phyloP scores from a whole-genome alignment of 2,113 vertebrate species.

The Catharus bicknelli region DNA sequence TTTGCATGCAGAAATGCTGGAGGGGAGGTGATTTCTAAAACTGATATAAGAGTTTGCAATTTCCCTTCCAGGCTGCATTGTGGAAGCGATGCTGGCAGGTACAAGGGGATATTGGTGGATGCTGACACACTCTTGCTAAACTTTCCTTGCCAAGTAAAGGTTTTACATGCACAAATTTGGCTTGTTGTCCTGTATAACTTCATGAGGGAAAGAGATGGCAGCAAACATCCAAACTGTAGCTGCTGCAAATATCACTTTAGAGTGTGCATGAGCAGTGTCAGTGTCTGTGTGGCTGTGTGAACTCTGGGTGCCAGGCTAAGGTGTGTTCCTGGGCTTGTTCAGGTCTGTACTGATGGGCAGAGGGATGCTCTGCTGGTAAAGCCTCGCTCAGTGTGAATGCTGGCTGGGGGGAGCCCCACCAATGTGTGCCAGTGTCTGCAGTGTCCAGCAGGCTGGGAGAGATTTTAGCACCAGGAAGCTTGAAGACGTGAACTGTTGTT shows the following conservation, averaged over 20 bases:
- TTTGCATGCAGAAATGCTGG: not conserved
- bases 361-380: not conserved
- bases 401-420: not conserved
- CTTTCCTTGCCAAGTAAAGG: not conserved
- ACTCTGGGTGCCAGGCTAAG: not conserved
- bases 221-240: not conserved
- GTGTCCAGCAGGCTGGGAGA: not conserved
- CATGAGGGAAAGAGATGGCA: not conserved
- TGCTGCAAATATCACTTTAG: not conserved
- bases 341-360: not conserved
- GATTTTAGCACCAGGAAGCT: not conserved
- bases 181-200: not conserved
- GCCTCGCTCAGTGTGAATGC: rapidly evolving
- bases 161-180: not conserved
- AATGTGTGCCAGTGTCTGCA: not conserved
- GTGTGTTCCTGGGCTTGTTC: not conserved
- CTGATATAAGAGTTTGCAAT: not conserved
- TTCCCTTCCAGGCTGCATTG: not conserved
- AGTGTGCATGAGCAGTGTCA: not conserved
- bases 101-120: not conserved
- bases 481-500: rapidly evolving
- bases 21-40: not conserved
- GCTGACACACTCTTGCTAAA: not conserved
- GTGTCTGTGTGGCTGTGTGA: not conserved
- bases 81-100: not conserved